Base-by-base conservation (phyloP, 1,140 invertebrate species). In the Heliconius congener region DNA sequence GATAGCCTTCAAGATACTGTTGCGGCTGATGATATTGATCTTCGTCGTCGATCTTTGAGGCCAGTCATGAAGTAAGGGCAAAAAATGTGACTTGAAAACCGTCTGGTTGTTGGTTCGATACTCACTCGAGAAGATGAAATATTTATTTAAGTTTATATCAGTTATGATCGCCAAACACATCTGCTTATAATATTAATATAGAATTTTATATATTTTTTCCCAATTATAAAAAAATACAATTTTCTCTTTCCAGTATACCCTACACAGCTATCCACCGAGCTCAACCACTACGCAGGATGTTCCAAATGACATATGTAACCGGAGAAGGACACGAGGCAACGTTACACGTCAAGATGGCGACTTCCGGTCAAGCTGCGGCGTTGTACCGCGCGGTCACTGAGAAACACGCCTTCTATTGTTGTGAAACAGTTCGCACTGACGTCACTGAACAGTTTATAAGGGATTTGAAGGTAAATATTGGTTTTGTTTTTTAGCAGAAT, bases 361-460 rank as follows among this genome's bases (percentile, higher is more conserved):
- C 97, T 73, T 96, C 96, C 73, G 96, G 96, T 34, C 96, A 97
- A 23, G 97, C 98, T 11, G 97, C 96, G 23, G 97, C 97, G 52
- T 93, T 98, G 3, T 98, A 98, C 89, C 95, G 98, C 66, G 97
- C 97, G n/a, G 97, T 98, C 74, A 98, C 98, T 0, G 98, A 98
- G 91, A 98, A 98, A 86, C 98, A 98, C 89, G 98, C 97, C 6
- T 98, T 98, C 95, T 98, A 98, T 90, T 98, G 97, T 84, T 98
- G 98, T 94, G 98, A 98, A 90, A 98, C 98, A 0, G 98, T 98
- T 2, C 95, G 97, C 18, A 97, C 96, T 85, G 97, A 97, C 76
- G 98, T 98, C 37, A 98, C 97, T 5, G 96, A 97, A 71, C 98
- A 98, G 91, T 98, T 97, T 87, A 98, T 98, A 52, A 95, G 97